These are phyloP conservation scores for Endotricha flammealis DNA, from an alignment of 2,888 invertebrate genomes.

Conservation along the genomic window DNA sequence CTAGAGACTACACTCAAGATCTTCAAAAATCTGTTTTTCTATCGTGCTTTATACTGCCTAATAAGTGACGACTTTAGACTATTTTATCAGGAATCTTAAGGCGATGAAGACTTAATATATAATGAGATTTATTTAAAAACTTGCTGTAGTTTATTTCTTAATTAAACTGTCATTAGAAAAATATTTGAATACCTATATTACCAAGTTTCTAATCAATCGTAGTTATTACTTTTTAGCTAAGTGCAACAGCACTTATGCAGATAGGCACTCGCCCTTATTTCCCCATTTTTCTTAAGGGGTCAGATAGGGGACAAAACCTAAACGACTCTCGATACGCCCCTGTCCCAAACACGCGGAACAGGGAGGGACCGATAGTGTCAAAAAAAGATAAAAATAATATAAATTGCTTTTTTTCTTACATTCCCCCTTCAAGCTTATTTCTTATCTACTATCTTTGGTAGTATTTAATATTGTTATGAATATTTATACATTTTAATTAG, in stretches of 20 bases:
- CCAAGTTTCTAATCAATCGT: too few species aligned
- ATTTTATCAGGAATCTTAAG: too few species aligned
- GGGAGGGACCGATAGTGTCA: conserved; percentile 74
- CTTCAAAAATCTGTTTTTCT: too few species aligned
- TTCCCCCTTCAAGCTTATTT: conserved; percentile 32
- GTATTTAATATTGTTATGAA: conserved; percentile 6
- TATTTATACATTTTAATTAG: background rate
- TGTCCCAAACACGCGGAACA: conserved; percentile 57
- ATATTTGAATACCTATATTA: too few species aligned
- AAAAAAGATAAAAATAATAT: conserved; percentile 78
- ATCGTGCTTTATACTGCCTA: too few species aligned
- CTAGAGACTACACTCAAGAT: too few species aligned
- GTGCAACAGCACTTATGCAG: conserved; percentile 3
- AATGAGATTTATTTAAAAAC: too few species aligned
- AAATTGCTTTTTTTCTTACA: conserved; percentile 57
- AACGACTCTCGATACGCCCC: conserved; percentile 70
- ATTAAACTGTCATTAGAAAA: too few species aligned
- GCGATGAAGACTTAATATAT: too few species aligned
- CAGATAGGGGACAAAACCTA: conserved; percentile 50
- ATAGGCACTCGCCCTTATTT: background rate
- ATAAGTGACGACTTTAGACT: too few species aligned
- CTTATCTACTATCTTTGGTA: conserved; percentile 23
- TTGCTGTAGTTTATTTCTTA: too few species aligned
- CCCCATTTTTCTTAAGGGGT: conserved; percentile 60
- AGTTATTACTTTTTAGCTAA: too few species aligned